Percentiles rank a stretch among this genome's conserved stretches.
These are phyloP conservation scores for Pimephales promelas DNA, from an alignment of 2,113 vertebrate genomes.

Conservation along the genomic window DNA sequence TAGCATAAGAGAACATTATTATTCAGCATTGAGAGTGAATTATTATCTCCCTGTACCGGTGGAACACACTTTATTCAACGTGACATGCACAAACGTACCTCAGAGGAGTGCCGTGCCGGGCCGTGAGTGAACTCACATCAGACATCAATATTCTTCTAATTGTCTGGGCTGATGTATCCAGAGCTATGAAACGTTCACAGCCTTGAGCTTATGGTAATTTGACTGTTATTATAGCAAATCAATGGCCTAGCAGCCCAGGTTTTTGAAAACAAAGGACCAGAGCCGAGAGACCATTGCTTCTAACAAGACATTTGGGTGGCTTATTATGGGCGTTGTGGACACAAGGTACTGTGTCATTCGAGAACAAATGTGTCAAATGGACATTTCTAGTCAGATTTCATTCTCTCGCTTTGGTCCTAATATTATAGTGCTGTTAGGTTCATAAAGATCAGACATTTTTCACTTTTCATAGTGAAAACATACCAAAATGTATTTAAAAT, in stretches of 20 bases:
- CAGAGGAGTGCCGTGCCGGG: neutral
- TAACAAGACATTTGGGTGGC: constrained; percentile 38
- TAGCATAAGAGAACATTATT: constrained; percentile 26
- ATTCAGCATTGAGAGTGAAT: constrained; percentile 25
- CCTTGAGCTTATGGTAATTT: constrained; percentile 15
- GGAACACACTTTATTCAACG: constrained; percentile 18
- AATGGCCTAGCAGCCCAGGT: constrained; percentile 13
- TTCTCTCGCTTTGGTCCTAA: neutral
- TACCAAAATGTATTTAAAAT: too few relatives aligned
- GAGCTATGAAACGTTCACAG: constrained; percentile 3
- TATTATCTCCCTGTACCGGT: neutral
- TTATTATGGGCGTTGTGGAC: neutral
- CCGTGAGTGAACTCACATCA: neutral
- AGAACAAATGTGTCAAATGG: constrained; percentile 10
- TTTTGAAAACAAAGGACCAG: constrained; percentile 7
- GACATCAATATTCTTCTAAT: constrained; percentile 28
- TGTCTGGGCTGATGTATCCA: constrained; percentile 18
- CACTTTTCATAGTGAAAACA: too few relatives aligned
- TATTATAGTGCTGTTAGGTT: neutral
- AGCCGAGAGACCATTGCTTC: constrained; percentile 18
- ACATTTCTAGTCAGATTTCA: neutral
- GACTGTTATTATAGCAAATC: constrained; percentile 28
- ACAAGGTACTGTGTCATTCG: neutral
- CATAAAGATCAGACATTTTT: neutral
- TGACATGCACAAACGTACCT: constrained; percentile 1